These are phyloP conservation scores for Oenanthe oenanthe DNA, from an alignment of 2,113 vertebrate species.

Conservation along the genomic window DNA sequence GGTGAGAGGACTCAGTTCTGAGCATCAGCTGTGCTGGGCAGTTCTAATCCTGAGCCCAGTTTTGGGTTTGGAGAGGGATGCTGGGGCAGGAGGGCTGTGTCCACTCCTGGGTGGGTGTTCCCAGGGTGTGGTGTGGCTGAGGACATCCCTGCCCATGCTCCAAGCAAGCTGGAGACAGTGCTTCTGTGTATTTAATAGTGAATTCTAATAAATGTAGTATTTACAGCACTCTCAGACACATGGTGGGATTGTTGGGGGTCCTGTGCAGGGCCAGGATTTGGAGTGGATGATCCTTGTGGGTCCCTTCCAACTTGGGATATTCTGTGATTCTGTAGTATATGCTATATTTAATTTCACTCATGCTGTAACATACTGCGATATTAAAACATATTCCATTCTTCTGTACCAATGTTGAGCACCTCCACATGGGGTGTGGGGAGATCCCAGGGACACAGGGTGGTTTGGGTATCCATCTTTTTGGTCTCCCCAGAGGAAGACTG, in stretches of 20 bases:
- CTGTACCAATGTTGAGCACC: neutral
- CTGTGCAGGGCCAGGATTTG: neutral
- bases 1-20: fast-evolving
- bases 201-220: neutral
- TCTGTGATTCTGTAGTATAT: neutral
- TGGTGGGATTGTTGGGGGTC: neutral
- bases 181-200: neutral
- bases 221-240: neutral
- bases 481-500: neutral
- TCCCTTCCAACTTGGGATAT: neutral
- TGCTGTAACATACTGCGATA: neutral
- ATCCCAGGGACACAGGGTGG: neutral
- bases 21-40: fast-evolving
- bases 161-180: neutral
- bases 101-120: neutral
- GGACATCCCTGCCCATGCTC: neutral
- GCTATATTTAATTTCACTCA: neutral
- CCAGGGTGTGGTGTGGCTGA: fast-evolving
- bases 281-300: neutral
- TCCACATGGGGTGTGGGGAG: fast-evolving
- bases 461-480: neutral
- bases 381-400: neutral
- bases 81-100: neutral
- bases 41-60: neutral
- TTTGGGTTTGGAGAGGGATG: neutral